Evolutionary conservation across 2,888 invertebrate genomes (phyloP).

Genomic region (Melinaea marsaeus): DNA sequence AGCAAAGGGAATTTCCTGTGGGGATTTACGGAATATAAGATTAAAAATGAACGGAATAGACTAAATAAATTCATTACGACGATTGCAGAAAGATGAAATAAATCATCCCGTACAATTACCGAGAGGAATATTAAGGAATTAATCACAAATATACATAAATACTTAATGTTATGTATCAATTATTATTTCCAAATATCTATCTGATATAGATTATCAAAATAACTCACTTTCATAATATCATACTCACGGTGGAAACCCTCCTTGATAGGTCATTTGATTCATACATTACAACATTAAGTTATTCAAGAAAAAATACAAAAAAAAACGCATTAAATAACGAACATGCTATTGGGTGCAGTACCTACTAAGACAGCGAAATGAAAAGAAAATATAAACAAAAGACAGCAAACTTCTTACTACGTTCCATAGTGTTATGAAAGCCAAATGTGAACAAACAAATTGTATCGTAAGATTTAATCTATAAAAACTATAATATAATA

Average conservation of each 20-base stretch:
- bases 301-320: background rate
- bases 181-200: too few relatives aligned
- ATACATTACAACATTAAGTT: background rate
- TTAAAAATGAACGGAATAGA: too few relatives aligned
- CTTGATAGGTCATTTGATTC: background rate
- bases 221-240: background rate
- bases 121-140: too few relatives aligned
- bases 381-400: background rate
- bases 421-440: conserved; percentile 1
- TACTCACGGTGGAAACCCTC: background rate
- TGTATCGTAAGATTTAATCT: background rate
- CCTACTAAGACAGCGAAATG: background rate
- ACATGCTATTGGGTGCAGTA: background rate
- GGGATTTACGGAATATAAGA: too few relatives aligned
- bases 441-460: background rate
- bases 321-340: background rate
- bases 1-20: too few relatives aligned
- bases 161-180: too few relatives aligned
- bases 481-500: conserved; percentile 6
- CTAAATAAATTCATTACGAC: too few relatives aligned
- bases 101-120: too few relatives aligned
- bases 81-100: too few relatives aligned
- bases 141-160: too few relatives aligned
- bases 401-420: background rate
- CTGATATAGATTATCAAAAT: too few relatives aligned